Conservation (phyloP, 2,797 vertebrate species). For the Myripristis jacobus region DNA sequence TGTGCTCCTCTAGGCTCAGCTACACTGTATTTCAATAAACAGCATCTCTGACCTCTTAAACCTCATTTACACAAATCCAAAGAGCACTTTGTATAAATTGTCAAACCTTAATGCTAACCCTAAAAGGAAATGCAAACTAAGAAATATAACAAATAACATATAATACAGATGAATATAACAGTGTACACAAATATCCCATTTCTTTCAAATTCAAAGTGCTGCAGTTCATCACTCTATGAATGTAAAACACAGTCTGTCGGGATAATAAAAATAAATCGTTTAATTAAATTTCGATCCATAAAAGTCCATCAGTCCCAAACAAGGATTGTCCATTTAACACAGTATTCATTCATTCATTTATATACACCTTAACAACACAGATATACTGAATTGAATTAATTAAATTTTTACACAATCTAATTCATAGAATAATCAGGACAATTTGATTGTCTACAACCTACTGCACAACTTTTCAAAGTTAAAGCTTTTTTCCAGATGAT, state of each 20-base stretch:
- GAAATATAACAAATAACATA: conserved; percentile 8
- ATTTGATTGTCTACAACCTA: neutral
- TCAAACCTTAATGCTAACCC: too few species aligned
- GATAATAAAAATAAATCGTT: too few species aligned
- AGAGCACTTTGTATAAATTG: neutral
- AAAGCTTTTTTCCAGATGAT: too few species aligned
- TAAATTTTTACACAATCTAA: neutral
- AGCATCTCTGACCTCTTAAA: neutral
- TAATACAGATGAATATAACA: conserved; percentile 20
- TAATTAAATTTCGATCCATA: too few species aligned
- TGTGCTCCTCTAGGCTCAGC: conserved; percentile 13
- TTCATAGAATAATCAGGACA: neutral
- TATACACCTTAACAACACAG: neutral
- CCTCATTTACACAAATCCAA: neutral
- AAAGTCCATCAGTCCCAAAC: neutral
- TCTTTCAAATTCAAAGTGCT: neutral
- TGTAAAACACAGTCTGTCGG: neutral
- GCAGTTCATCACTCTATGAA: neutral
- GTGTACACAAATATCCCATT: neutral
- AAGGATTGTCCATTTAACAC: neutral
- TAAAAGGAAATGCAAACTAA: neutral
- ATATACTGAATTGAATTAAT: neutral
- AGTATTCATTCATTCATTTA: neutral
- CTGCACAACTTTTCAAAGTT: neutral
- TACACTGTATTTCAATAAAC: neutral